Percentiles rank a stretch among this genome's conserved stretches.
Conservation (phyloP, 2,113 vertebrate genomes). For the Proteles cristata region DNA sequence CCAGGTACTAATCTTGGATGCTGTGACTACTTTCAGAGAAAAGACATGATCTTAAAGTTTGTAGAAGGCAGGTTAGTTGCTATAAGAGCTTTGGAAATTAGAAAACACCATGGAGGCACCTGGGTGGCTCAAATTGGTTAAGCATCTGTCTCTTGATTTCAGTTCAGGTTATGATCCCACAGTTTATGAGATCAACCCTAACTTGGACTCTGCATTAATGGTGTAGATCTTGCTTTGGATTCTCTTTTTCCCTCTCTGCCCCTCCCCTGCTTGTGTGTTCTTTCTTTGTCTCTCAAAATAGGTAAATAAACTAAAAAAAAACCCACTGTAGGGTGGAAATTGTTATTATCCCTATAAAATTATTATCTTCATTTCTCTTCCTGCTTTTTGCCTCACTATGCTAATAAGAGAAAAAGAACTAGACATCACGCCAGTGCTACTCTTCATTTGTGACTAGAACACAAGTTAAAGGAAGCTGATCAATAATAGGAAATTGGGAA, state of each 20-base stretch:
- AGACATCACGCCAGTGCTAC: background rate
- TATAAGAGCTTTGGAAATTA: background rate
- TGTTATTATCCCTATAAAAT: constrained; percentile 30
- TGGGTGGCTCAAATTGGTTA: too few species aligned
- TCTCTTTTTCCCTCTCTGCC: too few species aligned
- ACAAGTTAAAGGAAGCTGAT: background rate
- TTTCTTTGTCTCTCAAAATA: too few species aligned
- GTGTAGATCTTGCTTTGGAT: too few species aligned
- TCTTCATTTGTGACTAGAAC: constrained; percentile 29
- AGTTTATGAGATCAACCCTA: too few species aligned
- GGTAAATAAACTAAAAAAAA: background rate
- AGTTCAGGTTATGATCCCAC: too few species aligned
- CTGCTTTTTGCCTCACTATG: background rate
- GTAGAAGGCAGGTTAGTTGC: background rate
- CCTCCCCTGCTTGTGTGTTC: too few species aligned
- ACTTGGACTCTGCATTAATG: too few species aligned
- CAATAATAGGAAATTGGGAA: background rate
- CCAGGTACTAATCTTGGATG: background rate
- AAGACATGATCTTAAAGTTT: background rate
- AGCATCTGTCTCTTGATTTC: too few species aligned
- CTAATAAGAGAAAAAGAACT: constrained; percentile 20
- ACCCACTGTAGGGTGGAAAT: background rate
- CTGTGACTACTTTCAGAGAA: background rate
- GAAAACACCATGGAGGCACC: background rate
- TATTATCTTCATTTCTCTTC: background rate